phyloP scores from a whole-genome alignment of 2,888 invertebrate species.

The Bhutanitis thaidina region DNA sequence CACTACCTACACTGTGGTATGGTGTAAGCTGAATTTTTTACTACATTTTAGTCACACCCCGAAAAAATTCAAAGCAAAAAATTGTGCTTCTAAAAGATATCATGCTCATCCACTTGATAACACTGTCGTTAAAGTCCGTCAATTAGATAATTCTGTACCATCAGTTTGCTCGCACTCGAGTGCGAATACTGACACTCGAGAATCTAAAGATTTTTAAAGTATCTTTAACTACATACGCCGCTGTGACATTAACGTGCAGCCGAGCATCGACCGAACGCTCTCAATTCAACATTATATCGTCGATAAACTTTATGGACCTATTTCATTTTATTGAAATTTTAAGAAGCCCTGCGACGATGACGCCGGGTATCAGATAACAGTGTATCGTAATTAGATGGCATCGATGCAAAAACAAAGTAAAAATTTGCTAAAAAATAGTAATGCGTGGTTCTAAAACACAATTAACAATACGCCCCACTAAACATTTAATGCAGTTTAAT shows the following conservation, averaged over 20 bases:
- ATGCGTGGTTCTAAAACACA: too few species aligned
- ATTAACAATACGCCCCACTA: too few species aligned
- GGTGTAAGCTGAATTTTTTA: too few species aligned
- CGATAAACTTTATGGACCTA: conserved; percentile 48
- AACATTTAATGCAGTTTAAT: too few species aligned
- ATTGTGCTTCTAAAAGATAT: not conserved
- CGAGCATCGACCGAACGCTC: conserved; percentile 32
- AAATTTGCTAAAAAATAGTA: too few species aligned
- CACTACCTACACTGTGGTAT: too few species aligned
- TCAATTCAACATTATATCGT: conserved; percentile 33
- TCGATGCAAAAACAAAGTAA: not conserved
- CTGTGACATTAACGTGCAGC: conserved; percentile 17
- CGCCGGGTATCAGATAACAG: conserved; percentile 29
- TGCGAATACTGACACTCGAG: conserved; percentile 27
- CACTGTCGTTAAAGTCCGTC: conserved; percentile 20
- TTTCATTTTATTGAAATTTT: conserved; percentile 42
- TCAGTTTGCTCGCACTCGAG: conserved; percentile 24
- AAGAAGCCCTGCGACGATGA: conserved; percentile 27
- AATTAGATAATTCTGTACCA: conserved; percentile 26
- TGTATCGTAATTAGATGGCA: conserved; percentile 33
- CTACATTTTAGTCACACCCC: too few species aligned
- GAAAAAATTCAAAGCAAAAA: not conserved
- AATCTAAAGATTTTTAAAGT: conserved; percentile 20
- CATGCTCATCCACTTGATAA: not conserved
- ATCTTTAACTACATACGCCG: conserved; percentile 16